Conservation (phyloP, 2,888 invertebrate genomes). For the Stenodema calcarata region DNA sequence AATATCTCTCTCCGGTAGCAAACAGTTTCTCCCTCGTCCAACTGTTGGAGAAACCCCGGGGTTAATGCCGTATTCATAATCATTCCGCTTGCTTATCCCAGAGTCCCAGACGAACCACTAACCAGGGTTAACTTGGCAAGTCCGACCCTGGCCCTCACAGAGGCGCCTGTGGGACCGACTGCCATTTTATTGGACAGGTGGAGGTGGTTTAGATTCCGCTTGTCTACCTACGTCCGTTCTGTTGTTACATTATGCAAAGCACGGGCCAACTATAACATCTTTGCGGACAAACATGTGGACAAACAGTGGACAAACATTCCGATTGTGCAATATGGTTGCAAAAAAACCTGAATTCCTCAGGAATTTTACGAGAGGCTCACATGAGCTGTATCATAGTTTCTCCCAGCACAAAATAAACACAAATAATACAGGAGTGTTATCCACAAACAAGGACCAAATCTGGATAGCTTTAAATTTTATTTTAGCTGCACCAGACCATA, state of each 20-base stretch:
- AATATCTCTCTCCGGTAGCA: neutral
- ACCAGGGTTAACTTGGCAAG: neutral
- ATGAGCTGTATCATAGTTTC: too few relatives aligned
- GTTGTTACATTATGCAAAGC: neutral
- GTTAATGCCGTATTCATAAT: slow-evolving; percentile 2
- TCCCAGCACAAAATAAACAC: too few relatives aligned
- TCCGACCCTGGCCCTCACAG: neutral
- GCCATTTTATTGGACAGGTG: neutral
- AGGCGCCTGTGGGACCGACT: neutral
- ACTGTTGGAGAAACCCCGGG: neutral
- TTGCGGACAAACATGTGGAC: too few relatives aligned
- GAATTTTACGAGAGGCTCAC: too few relatives aligned
- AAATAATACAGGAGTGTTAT: too few relatives aligned
- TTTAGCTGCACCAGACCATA: too few relatives aligned
- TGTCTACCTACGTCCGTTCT: neutral
- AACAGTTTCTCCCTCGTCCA: neutral
- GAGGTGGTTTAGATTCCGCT: neutral
- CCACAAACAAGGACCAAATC: too few relatives aligned
- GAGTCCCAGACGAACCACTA: neutral
- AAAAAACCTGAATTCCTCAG: too few relatives aligned
- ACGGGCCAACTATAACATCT: neutral
- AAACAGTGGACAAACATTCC: too few relatives aligned
- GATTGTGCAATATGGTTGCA: too few relatives aligned
- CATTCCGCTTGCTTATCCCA: neutral
- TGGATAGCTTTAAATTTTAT: too few relatives aligned